Evolutionary conservation across 2,888 invertebrate genomes (phyloP), one percentile per base, ranked within the genome.

Genomic region (Pseudococcus viburni): DNA sequence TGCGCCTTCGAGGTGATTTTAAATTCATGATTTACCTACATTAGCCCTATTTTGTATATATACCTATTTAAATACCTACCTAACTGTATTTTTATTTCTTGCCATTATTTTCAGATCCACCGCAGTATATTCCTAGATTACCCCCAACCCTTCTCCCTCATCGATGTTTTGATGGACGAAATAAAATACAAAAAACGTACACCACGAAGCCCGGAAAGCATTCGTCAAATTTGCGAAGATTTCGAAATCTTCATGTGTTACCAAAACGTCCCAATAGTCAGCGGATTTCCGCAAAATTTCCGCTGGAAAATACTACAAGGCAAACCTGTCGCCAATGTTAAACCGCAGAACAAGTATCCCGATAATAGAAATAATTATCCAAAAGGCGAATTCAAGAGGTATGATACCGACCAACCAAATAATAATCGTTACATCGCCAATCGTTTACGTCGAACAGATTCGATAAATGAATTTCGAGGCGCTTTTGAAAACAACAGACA

Each of bases 211-310:
- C 73, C 73, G 4, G 73, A 73, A 1, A 73, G 26, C 15, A 33
- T 73, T 73, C 73, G 73, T 73, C 26, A 73, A 33, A 73, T 73
- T 73, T 73, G 73, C 39, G 73, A 73, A 73, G 33, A 73, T 17
- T 73, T 73, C 7, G 73, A 73, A 33, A 73, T 33, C 33, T 73
- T 73, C 73, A 73, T 73, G 73, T 33, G 73, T 15, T 73, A 33
- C 12, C 73, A 73, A 33, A 73, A 73, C 33, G 73, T 73, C 2
- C 73, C 73, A 15, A 26, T 73, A 5, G 5, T 17, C 0, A 73
- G 17, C 7, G 33, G 73, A 17, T 73, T 73, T 73, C 73, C 73
- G 0, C 73, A 33, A 73, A 73, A 73, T 12, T 12, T 73, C 1
- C 73, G 73, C n/a, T 33, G 73, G 33, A 73, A 73, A 73, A 73